These are phyloP conservation scores for Acrobasis suavella DNA, from an alignment of 2,888 invertebrate genomes.

Conservation along the genomic window DNA sequence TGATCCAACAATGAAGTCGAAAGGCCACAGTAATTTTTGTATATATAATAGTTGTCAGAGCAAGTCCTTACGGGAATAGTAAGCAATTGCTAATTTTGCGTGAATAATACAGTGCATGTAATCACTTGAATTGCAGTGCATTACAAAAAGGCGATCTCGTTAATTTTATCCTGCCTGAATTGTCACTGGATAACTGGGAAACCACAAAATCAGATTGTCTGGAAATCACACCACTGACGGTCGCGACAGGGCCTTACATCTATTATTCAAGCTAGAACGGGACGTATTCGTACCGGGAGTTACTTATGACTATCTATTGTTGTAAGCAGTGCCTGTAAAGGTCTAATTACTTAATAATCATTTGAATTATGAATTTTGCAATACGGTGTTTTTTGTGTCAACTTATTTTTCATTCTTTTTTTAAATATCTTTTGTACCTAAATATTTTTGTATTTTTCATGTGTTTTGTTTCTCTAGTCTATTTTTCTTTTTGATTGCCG, in stretches of 20 bases:
- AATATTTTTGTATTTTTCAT: too few species aligned
- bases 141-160: not conserved
- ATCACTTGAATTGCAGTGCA: slow-evolving; percentile 4
- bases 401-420: slow-evolving; percentile 31
- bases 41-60: too few species aligned
- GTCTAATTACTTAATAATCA: too few species aligned
- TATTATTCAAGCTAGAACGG: slow-evolving; percentile 70
- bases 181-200: slow-evolving; percentile 44
- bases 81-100: not conserved
- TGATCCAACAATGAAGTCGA: too few species aligned
- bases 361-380: too few species aligned
- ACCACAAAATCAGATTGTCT: slow-evolving; percentile 80
- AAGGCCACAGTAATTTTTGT: too few species aligned
- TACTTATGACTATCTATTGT: slow-evolving; percentile 62
- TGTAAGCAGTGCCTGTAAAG: too few species aligned
- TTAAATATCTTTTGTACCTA: not conserved
- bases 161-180: not conserved
- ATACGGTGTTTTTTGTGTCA: slow-evolving; percentile 31
- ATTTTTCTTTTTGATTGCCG: too few species aligned
- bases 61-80: not conserved
- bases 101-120: not conserved
- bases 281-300: slow-evolving; percentile 51
- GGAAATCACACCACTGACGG: slow-evolving; percentile 78
- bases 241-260: slow-evolving; percentile 63
- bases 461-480: too few species aligned